A percentile compares a stretch with the other conserved stretches of the same genome.
Conservation (phyloP, 2,888 invertebrate species). For the Nudaria mundana region DNA sequence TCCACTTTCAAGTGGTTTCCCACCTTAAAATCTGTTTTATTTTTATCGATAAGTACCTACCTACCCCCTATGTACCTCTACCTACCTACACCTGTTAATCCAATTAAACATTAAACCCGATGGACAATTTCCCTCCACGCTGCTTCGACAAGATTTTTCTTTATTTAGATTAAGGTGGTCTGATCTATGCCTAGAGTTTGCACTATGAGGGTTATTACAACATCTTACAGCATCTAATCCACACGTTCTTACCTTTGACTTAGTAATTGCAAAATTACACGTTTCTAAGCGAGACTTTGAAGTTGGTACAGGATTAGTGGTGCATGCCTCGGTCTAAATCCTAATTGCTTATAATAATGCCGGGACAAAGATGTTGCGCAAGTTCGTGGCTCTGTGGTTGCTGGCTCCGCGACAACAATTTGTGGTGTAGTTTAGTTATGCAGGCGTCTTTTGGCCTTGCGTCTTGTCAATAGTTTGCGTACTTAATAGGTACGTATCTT, state of each 20-base stretch:
- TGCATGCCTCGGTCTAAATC: slow-evolving; percentile 56
- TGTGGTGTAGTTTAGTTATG: slow-evolving; percentile 57
- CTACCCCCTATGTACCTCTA: no score
- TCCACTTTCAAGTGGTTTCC: no score
- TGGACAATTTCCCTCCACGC: no score
- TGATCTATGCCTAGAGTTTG: not conserved
- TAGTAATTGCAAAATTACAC: slow-evolving; percentile 38
- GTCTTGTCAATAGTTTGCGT: no score
- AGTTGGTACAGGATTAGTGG: slow-evolving; percentile 66
- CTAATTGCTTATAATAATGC: slow-evolving; percentile 73
- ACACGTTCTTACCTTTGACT: slow-evolving; percentile 13
- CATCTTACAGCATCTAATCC: not conserved
- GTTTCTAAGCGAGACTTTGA: slow-evolving; percentile 32
- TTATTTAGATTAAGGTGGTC: no score
- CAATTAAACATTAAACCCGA: no score
- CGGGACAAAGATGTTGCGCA: slow-evolving; percentile 55
- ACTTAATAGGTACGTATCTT: no score
- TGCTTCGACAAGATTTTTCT: no score
- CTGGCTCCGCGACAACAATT: slow-evolving; percentile 59
- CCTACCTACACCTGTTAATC: no score
- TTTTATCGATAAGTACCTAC: no score
- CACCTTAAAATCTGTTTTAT: no score
- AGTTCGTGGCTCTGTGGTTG: slow-evolving; percentile 51
- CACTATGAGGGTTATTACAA: not conserved
- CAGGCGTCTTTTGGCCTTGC: slow-evolving; percentile 40